These are phyloP conservation scores for Bostrychus sinensis DNA, from an alignment of 2,113 vertebrate genomes.

Conservation along the genomic window DNA sequence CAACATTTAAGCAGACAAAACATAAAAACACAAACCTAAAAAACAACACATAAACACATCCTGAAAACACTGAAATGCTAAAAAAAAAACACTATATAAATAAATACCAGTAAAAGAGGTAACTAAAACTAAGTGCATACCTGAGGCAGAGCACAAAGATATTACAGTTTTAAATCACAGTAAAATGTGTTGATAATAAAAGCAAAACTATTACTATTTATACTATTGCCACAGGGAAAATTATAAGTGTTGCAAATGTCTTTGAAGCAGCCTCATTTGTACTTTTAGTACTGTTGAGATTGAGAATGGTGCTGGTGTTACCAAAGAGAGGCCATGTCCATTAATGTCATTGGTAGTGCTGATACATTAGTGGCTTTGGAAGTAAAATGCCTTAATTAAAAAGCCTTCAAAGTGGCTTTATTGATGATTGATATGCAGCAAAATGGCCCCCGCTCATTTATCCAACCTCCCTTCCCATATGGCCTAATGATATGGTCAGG, in stretches of 20 bases:
- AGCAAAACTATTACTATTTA: background rate
- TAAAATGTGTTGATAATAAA: slow-evolving; percentile 1
- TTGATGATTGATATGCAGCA: slow-evolving; percentile 6
- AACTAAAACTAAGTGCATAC: no score
- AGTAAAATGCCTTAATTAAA: slow-evolving; percentile 12
- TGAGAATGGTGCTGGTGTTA: background rate
- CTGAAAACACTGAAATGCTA: no score
- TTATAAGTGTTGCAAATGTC: background rate
- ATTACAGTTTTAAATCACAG: background rate
- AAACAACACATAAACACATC: no score
- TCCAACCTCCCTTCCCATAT: background rate
- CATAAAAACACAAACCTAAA: no score
- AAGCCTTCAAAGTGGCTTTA: slow-evolving; percentile 7
- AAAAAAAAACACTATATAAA: no score
- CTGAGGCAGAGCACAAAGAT: background rate
- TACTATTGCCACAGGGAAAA: background rate
- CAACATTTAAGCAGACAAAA: no score
- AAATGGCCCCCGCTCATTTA: background rate
- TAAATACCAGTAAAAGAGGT: no score
- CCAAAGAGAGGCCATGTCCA: background rate
- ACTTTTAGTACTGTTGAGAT: background rate
- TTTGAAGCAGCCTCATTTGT: slow-evolving; percentile 1
- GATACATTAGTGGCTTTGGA: background rate
- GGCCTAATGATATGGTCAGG: background rate
- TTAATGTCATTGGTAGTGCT: slow-evolving; percentile 1